Evolutionary conservation across 2,888 invertebrate species (phyloP), one percentile per base, ranked within the genome.

Genomic region (Cylindroiulus punctatus): DNA sequence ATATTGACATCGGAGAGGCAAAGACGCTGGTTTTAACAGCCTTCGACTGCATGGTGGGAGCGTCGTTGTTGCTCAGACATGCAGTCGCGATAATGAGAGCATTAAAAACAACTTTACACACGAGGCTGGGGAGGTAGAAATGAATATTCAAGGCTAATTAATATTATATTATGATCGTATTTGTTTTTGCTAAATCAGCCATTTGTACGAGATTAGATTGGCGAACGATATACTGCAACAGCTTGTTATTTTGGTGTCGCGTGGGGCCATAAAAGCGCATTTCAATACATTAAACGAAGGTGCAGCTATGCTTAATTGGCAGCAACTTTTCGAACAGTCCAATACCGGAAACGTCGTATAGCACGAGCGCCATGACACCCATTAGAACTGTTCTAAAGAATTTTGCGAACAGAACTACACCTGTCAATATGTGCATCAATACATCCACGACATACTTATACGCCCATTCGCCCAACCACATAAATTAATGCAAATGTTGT

Each of bases 91-190:
- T 76, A 76, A 76, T 76, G 76, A 76, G 76, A 12, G 76, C 76
- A 76, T 76, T 76, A 76, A 76, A 76, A 76, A 76, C 76, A 76
- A 76, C 76, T 76, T 76, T 76, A 76, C 76, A 76, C 76, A 76
- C 76, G 76, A 76, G 76, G 76, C 76, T 76, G 26, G 30, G 30
- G 12, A 76, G 76, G 22, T 14, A 76, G 76, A 76, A 76, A 76
- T 76, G 76, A 76, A 76, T 76, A 76, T 76, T 76, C 76, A 76
- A 76, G 76, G 76, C 76, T 76, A 76, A 76, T 76, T 76, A 76
- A 76, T 76, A 76, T 76, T 76, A 76, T 76, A 76, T 76, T 30
- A 76, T 76, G 30, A 76, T 76, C 76, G 30, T 10, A 17, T 76
- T 76, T 26, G 76, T 76, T 76, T 76, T 76, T 76, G 76, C 76